Base-by-base conservation (phyloP, 2,888 invertebrate species). In the Tolmerus cingulatus region DNA sequence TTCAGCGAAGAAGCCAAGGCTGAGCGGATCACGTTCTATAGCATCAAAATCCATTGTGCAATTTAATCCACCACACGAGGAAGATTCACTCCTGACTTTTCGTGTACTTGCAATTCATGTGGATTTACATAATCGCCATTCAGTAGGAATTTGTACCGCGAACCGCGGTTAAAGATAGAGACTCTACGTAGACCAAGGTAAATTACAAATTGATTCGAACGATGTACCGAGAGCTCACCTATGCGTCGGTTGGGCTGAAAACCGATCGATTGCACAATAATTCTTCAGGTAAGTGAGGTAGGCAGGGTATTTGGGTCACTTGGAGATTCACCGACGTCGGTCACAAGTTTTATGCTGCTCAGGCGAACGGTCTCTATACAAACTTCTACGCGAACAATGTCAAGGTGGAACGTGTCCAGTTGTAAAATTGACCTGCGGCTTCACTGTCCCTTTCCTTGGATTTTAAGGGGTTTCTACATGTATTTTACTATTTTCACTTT, bases 21-120 rank as follows among this genome's bases (percentile, higher is more conserved):
- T 81, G n/a, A 30, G n/a, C 27, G 7, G 30, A 55, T 51, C 81
- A 81, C 81, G 81, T 81, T 81, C 81, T 46, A 27, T 8, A 40
- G 14, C 30, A 79, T 37, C 27, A 43, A 79, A 79, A 46, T 23
- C 30, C 12, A 51, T 81, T 81, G 51, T 81, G 81, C 55, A 81
- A 81, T 55, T 51, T 46, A 19, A 37, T 30, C 81, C 51, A 55
- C 81, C 9, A 81, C 43, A 16, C 34, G 55, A 55, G 23, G 81
- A 81, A 81, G 81, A 81, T 55, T 81, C 81, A 81, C 30, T 81
- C 55, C 46, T 81, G 51, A 81, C 55, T 81, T 81, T 81, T 81
- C 30, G 16, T 27, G 27, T 51, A 30, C 51, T 23, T 81, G 81
- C 55, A 76, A n/a, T 76, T 40, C 76, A 76, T 40, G 16, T 76